Conservation (phyloP, 2,113 vertebrate genomes). For the Amphiprion percula region DNA sequence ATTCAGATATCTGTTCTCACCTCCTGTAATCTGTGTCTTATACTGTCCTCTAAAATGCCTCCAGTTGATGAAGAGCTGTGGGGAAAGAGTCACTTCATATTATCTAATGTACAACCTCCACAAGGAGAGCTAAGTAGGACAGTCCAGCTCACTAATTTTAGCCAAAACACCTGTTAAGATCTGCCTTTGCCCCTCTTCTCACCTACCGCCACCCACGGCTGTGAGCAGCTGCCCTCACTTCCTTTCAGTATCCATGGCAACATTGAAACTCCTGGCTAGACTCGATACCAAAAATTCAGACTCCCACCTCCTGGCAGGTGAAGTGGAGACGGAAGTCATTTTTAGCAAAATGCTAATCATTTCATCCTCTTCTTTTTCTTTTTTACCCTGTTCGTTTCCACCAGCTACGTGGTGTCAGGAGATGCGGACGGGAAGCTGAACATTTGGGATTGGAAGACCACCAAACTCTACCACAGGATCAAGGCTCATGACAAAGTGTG, state of each 20-base stretch:
- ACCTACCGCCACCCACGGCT: conserved; percentile 23
- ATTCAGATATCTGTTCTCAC: not conserved
- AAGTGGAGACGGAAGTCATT: conserved; percentile 20
- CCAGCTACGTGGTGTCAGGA: conserved; percentile 98
- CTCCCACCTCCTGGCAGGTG: conserved; percentile 56
- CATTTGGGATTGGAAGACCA: conserved; percentile 99
- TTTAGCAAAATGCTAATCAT: conserved; percentile 45
- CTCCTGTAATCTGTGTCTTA: conserved; percentile 7
- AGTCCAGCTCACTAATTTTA: conserved; percentile 45
- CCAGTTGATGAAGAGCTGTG: not conserved
- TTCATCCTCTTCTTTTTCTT: conserved; percentile 17
- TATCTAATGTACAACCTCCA: not conserved
- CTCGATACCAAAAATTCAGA: conserved; percentile 28
- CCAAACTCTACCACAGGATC: conserved; percentile 97
- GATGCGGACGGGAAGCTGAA: conserved; percentile 99
- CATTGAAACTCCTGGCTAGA: conserved; percentile 27
- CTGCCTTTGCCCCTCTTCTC: conserved; percentile 20
- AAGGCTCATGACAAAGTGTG: conserved; percentile 99
- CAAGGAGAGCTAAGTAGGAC: conserved; percentile 19
- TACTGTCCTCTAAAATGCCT: conserved; percentile 1
- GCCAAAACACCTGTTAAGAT: conserved; percentile 38
- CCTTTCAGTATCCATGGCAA: conserved; percentile 62
- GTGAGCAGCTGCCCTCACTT: conserved; percentile 41
- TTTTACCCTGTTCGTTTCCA: not conserved
- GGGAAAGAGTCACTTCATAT: not conserved